phyloP scores from a whole-genome alignment of 1,140 invertebrate species.

The Drosophila ercepeae region DNA sequence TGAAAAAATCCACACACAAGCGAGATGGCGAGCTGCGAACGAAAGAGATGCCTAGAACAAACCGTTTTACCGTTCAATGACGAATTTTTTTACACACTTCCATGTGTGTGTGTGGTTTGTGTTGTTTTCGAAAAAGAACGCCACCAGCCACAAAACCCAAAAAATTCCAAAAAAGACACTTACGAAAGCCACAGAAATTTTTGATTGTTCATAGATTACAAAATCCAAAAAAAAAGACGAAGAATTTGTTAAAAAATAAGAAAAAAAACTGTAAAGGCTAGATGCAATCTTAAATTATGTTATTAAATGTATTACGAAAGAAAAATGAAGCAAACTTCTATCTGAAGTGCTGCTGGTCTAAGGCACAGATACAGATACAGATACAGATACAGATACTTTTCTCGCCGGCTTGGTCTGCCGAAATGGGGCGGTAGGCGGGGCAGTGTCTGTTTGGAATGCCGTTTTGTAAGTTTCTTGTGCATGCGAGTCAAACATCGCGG shows the following conservation, averaged over 20 bases:
- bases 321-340: background rate
- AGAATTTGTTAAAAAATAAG: slow-evolving; percentile 64
- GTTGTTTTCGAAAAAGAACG: slow-evolving; percentile 64
- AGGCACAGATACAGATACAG: slow-evolving; percentile 52
- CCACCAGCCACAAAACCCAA: too few relatives aligned
- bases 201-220: slow-evolving; percentile 68
- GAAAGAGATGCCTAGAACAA: slow-evolving; percentile 38
- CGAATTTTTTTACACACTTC: slow-evolving; percentile 52
- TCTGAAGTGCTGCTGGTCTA: slow-evolving; percentile 1
- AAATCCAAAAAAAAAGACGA: slow-evolving; percentile 33
- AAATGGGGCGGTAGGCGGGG: slow-evolving; percentile 10
- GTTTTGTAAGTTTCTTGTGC: slow-evolving; percentile 83
- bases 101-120: slow-evolving; percentile 15
- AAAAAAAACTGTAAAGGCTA: slow-evolving; percentile 26
- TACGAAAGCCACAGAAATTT: slow-evolving; percentile 68
- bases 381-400: slow-evolving; percentile 57
- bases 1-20: slow-evolving; percentile 64
- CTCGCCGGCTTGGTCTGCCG: slow-evolving; percentile 28
- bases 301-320: background rate
- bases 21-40: slow-evolving; percentile 5
- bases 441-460: slow-evolving; percentile 70
- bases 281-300: slow-evolving; percentile 8
- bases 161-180: slow-evolving; percentile 65
- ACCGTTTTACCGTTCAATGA: slow-evolving; percentile 78
- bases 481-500: slow-evolving; percentile 59